These are phyloP conservation scores for Aethina tumida DNA, from an alignment of 1,140 invertebrate species.

Conservation along the genomic window DNA sequence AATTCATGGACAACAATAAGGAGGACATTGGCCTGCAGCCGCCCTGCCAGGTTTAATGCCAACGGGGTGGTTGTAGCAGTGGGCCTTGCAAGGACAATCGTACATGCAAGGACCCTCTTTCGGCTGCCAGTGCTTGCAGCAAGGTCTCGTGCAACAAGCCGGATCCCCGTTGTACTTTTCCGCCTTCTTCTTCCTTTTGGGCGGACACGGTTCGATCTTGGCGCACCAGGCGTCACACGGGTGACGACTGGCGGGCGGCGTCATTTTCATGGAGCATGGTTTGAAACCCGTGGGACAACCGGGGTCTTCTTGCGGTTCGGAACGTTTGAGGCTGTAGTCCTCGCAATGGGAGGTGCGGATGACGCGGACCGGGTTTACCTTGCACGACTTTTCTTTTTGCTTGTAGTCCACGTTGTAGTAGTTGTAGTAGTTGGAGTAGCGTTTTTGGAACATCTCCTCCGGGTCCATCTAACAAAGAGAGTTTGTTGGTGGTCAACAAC, in stretches of 20 bases:
- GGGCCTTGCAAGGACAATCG: slow-evolving; percentile 30
- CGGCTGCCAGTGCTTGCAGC: slow-evolving; percentile 31
- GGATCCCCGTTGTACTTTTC: slow-evolving; percentile 10
- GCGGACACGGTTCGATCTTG: slow-evolving; percentile 25
- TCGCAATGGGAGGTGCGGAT: slow-evolving; percentile 9
- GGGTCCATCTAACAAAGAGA: slow-evolving; percentile 10
- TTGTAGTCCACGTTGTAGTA: slow-evolving; percentile 29
- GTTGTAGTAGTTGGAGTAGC: slow-evolving; percentile 30
- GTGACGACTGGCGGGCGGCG: slow-evolving; percentile 23
- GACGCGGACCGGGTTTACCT: no score
- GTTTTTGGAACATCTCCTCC: slow-evolving; percentile 16
- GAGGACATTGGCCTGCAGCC: slow-evolving; percentile 13
- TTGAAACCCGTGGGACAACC: slow-evolving; percentile 28
- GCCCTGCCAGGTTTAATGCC: slow-evolving; percentile 29
- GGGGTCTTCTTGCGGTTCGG: slow-evolving; percentile 10
- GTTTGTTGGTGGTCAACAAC: not conserved
- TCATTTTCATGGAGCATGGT: slow-evolving; percentile 28
- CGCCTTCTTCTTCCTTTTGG: slow-evolving; percentile 19
- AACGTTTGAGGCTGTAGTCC: slow-evolving; percentile 12
- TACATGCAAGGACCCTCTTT: slow-evolving; percentile 30
- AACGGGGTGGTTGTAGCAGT: slow-evolving; percentile 30
- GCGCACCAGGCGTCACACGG: slow-evolving; percentile 27
- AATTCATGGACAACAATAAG: no score
- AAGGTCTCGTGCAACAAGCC: slow-evolving; percentile 25
- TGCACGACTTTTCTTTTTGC: slow-evolving; percentile 9